phyloP scores from a whole-genome alignment of 2,888 invertebrate genomes.

The Patella pellucida region DNA sequence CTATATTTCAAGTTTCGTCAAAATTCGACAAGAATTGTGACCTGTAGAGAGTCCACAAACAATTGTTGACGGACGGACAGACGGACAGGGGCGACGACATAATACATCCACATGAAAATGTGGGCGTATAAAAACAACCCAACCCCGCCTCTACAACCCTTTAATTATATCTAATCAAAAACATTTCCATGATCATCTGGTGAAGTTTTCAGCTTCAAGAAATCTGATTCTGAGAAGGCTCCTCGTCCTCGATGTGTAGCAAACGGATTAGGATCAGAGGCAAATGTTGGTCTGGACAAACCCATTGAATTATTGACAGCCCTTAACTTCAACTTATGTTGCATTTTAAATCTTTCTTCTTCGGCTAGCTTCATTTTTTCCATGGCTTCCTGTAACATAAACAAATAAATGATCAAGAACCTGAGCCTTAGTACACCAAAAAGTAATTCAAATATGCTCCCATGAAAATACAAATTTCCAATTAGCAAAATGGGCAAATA shows the following conservation, averaged over 20 bases:
- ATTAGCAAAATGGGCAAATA: no score
- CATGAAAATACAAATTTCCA: no score
- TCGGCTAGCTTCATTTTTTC: conserved; percentile 80
- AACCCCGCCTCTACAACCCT: no score
- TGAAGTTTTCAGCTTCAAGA: not conserved
- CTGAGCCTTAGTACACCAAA: no score
- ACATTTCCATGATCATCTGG: not conserved
- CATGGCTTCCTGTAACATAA: conserved; percentile 78
- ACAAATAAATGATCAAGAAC: not conserved
- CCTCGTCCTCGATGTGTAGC: conserved; percentile 54
- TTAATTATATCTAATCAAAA: not conserved
- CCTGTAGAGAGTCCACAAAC: no score
- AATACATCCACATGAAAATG: no score
- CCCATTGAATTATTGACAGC: conserved; percentile 45
- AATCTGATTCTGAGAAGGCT: not conserved
- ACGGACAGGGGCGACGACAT: no score
- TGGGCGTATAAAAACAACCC: no score
- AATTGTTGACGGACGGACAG: no score
- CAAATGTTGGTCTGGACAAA: conserved; percentile 43
- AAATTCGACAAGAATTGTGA: no score
- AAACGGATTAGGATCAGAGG: conserved; percentile 41
- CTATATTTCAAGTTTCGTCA: no score
- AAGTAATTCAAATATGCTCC: no score
- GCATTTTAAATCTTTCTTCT: conserved; percentile 79
- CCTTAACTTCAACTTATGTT: conserved; percentile 78